Conservation (phyloP, 1,140 invertebrate species). For the Brachystomella parvula region DNA sequence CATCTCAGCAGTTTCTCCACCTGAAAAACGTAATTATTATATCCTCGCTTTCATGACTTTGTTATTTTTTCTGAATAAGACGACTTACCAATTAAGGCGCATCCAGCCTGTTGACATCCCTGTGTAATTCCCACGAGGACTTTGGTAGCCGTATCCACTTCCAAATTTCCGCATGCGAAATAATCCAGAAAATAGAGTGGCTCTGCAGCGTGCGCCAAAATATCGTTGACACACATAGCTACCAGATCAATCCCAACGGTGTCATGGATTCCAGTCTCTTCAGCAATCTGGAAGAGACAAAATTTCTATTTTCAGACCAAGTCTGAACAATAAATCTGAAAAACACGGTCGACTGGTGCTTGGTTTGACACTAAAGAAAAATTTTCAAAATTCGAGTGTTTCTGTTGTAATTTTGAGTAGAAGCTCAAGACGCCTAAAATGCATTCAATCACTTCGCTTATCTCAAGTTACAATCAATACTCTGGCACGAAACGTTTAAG, state of each 20-base stretch:
- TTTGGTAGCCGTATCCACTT: slow-evolving; percentile 62
- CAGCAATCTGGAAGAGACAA: slow-evolving; percentile 60
- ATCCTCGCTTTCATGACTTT: slow-evolving; percentile 4
- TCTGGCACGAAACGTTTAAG: no score
- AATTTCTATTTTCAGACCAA: slow-evolving; percentile 20
- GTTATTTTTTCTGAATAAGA: background rate
- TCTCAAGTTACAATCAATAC: no score
- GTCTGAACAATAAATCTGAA: no score
- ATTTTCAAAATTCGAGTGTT: no score
- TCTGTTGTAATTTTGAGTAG: no score
- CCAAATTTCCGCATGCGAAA: slow-evolving; percentile 80
- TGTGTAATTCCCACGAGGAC: slow-evolving; percentile 78
- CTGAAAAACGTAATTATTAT: slow-evolving; percentile 44
- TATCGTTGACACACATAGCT: slow-evolving; percentile 96
- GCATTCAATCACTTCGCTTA: no score
- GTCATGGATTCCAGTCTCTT: slow-evolving; percentile 65
- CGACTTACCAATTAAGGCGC: slow-evolving; percentile 70
- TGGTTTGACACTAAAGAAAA: no score
- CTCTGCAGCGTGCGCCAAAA: slow-evolving; percentile 87
- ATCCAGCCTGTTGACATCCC: slow-evolving; percentile 76
- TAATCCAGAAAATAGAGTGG: slow-evolving; percentile 95
- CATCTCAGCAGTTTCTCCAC: slow-evolving; percentile 94
- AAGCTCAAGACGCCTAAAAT: no score
- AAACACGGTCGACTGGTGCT: no score
- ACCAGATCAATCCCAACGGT: slow-evolving; percentile 91